Evolutionary conservation across 2,797 vertebrate genomes (phyloP), one percentile per base, ranked within the genome.

Genomic region (Pseudocheirus occidentalis): DNA sequence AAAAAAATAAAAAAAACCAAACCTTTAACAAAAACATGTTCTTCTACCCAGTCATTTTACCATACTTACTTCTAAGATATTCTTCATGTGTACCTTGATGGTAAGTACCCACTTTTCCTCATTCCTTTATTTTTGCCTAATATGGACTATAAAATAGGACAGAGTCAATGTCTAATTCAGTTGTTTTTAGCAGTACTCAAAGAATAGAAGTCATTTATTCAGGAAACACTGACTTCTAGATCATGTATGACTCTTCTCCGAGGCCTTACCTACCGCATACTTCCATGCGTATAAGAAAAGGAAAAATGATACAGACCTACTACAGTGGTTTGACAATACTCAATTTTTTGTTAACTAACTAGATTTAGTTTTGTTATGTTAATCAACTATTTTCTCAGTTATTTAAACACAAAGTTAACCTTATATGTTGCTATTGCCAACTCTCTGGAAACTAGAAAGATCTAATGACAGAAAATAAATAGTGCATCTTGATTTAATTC

Each of bases 161-260:
- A 96, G 95, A 55, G 62, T 94, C 90, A 95, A 28, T 57, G 57
- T 96, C 91, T 92, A 91, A 96, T 87, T 73, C 92, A 96, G 66
- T 91, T 94, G 95, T 96, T 90, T 91, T 93, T 58, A 59, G 31
- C 59, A 66, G 92, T 53, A 95, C 21, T 52, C 91, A 91, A 59
- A 57, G 73, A 95, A 87, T 58, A 97, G 94, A 95, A 97, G 93
- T 55, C 59, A 96, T 90, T 95, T 97, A 95, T 92, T 98, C 92
- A 93, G 81, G 81, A 91, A 97, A 96, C 87, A 95, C 31, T 94
- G 31, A 93, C 96, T 96, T 95, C 94, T 96, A 96, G 89, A 95
- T 92, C 96, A 3, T 96, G 93, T 93, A 95, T 96, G 93, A 96
- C 92, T 96, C 95, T 96, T 94, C 93, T 96, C 93, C 90, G 95